These are phyloP conservation scores for Semaprochilodus insignis DNA, from an alignment of 2,797 vertebrate species.

Conservation along the genomic window DNA sequence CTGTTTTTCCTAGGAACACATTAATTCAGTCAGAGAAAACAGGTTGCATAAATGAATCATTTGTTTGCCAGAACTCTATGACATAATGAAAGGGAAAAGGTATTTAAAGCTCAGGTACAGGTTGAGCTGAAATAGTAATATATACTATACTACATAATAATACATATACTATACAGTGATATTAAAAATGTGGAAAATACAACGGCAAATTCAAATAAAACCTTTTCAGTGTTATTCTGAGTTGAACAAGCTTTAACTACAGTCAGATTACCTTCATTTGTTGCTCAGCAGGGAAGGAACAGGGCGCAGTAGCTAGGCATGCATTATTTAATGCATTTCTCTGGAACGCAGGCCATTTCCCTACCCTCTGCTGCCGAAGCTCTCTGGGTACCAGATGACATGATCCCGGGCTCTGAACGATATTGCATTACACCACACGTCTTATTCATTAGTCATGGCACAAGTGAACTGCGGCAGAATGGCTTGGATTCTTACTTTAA, in stretches of 20 bases:
- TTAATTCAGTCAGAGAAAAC: not conserved
- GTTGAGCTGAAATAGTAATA: not conserved
- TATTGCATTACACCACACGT: constrained; percentile 65
- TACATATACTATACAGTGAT: no score
- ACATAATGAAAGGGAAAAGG: not conserved
- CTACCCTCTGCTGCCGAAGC: constrained; percentile 56
- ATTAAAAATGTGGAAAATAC: not conserved
- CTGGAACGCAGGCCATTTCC: constrained; percentile 16
- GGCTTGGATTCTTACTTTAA: not conserved
- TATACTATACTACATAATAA: not conserved
- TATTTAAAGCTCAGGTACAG: not conserved
- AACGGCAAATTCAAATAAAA: not conserved
- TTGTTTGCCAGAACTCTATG: not conserved
- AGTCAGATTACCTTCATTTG: constrained; percentile 8
- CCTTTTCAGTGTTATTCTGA: not conserved
- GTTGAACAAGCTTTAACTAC: constrained; percentile 1
- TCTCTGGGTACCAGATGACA: constrained; percentile 64
- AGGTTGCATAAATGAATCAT: not conserved
- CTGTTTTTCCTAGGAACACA: not conserved
- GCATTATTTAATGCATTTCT: constrained; percentile 46
- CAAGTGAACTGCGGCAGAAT: constrained; percentile 58
- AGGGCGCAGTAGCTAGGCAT: constrained; percentile 15
- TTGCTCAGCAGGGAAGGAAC: constrained; percentile 23
- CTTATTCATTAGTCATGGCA: constrained; percentile 50
- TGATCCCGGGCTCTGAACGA: constrained; percentile 36